A percentile compares a stretch with the other conserved stretches of the same genome.
Evolutionary conservation across 2,113 vertebrate genomes (phyloP).

Genomic region (Pachyramphus minor): DNA sequence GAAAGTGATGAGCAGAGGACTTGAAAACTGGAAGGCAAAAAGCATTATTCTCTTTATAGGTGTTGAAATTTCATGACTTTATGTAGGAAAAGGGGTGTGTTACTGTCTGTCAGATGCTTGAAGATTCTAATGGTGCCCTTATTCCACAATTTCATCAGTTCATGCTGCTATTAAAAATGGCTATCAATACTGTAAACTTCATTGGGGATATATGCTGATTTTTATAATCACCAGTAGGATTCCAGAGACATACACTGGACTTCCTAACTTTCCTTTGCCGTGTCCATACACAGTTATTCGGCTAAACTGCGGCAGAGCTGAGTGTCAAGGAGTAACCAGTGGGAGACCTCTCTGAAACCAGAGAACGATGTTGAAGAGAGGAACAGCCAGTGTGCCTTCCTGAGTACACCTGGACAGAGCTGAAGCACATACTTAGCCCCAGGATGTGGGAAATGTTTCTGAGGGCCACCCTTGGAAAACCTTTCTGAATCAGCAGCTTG

Average conservation of each 20-base stretch:
- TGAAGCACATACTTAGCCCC: background rate
- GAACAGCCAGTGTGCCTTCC: background rate
- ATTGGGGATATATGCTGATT: background rate
- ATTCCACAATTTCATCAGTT: background rate
- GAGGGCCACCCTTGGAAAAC: background rate
- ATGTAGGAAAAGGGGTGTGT: background rate
- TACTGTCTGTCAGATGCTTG: background rate
- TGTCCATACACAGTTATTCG: background rate
- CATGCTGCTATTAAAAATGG: background rate
- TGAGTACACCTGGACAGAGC: background rate
- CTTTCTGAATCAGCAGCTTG: background rate
- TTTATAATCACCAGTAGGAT: background rate
- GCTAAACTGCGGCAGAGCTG: background rate
- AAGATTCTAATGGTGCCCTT: background rate
- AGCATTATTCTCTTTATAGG: background rate
- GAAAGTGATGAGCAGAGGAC: background rate
- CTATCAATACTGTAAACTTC: background rate
- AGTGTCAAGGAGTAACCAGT: too few species aligned
- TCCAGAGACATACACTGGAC: background rate
- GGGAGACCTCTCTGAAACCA: background rate
- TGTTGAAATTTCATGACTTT: background rate
- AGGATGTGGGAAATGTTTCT: background rate
- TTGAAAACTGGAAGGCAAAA: background rate
- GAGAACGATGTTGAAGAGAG: background rate
- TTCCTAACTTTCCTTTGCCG: background rate